Percentiles rank a stretch among this genome's conserved stretches.
phyloP scores from a whole-genome alignment of 2,797 vertebrate species.

The Sciurus vulgaris region DNA sequence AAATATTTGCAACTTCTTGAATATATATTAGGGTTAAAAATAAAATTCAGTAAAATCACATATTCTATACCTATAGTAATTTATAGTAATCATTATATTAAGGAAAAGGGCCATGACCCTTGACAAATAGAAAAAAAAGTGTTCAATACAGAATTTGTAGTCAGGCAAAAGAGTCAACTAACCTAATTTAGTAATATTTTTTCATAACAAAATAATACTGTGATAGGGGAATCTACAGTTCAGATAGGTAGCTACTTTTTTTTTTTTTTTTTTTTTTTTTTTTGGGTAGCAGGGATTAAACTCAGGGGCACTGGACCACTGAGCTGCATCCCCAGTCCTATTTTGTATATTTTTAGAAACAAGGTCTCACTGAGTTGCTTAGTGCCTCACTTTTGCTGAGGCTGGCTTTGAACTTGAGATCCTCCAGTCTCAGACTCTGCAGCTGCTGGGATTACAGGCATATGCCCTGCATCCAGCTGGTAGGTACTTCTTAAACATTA shows the following conservation, averaged over 20 bases:
- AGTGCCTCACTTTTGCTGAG: too few relatives aligned
- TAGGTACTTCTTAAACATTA: not conserved
- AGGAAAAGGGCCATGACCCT: not conserved
- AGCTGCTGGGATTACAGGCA: too few relatives aligned
- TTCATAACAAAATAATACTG: slow-evolving; percentile 42
- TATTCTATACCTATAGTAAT: not conserved
- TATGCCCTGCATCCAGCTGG: too few relatives aligned
- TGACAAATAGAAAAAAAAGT: not conserved
- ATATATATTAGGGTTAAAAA: slow-evolving; percentile 50
- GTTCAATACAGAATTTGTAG: not conserved
- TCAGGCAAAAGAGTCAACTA: not conserved
- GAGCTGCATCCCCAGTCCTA: too few relatives aligned
- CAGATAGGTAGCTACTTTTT: not conserved
- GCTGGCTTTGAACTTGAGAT: too few relatives aligned
- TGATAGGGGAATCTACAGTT: not conserved
- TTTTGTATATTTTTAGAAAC: too few relatives aligned
- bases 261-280: too few relatives aligned
- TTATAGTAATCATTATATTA: not conserved
- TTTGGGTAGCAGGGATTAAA: too few relatives aligned
- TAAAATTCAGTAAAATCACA: slow-evolving; percentile 21
- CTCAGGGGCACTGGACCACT: too few relatives aligned
- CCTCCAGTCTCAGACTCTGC: too few relatives aligned
- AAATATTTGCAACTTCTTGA: slow-evolving; percentile 29
- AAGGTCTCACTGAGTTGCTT: too few relatives aligned
- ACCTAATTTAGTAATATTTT: not conserved